These are phyloP conservation scores for Poeciliopsis paucimaculata DNA, from an alignment of 2,797 vertebrate genomes.

Conservation along the genomic window DNA sequence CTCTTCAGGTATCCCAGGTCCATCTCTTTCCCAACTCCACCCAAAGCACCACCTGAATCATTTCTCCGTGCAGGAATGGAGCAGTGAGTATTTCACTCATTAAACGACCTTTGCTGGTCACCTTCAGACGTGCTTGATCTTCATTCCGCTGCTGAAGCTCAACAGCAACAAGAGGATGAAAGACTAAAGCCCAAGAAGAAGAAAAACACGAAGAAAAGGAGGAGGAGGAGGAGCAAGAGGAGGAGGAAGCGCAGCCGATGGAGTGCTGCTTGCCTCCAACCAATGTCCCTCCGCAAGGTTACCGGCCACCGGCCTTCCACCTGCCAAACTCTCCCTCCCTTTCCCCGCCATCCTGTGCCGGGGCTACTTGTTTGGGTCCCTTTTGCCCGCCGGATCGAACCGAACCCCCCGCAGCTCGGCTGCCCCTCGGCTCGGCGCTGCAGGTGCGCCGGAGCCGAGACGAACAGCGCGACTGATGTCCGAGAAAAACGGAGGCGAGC, in stretches of 20 bases:
- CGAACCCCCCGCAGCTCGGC: slow-evolving; percentile 1
- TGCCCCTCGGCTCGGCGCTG: slow-evolving; percentile 23
- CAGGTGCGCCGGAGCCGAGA: slow-evolving; percentile 51
- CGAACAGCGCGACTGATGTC: slow-evolving; percentile 42
- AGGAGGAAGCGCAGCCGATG: slow-evolving; percentile 4
- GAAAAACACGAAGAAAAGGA: neutral
- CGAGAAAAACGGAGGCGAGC: slow-evolving; percentile 15
- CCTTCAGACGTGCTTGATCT: slow-evolving; percentile 77
- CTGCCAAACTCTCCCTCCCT: slow-evolving; percentile 26
- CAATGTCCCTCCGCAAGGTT: slow-evolving; percentile 81
- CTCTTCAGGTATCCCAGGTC: slow-evolving; percentile 20
- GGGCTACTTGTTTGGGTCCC: slow-evolving; percentile 46
- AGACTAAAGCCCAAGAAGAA: slow-evolving; percentile 12
- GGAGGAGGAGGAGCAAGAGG: neutral
- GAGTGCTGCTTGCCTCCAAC: slow-evolving; percentile 50
- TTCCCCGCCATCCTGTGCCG: slow-evolving; percentile 23
- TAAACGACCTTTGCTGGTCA: slow-evolving; percentile 83
- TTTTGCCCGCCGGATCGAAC: slow-evolving; percentile 37
- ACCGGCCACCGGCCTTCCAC: slow-evolving; percentile 64
- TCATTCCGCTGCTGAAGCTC: slow-evolving; percentile 35
- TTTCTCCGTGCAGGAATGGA: slow-evolving; percentile 27
- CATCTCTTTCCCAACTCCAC: slow-evolving; percentile 26
- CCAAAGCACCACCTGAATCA: slow-evolving; percentile 7
- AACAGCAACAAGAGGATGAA: slow-evolving; percentile 24
- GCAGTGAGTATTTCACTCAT: slow-evolving; percentile 54